Conservation (phyloP, 2,888 invertebrate species). For the Diarsia mendica region DNA sequence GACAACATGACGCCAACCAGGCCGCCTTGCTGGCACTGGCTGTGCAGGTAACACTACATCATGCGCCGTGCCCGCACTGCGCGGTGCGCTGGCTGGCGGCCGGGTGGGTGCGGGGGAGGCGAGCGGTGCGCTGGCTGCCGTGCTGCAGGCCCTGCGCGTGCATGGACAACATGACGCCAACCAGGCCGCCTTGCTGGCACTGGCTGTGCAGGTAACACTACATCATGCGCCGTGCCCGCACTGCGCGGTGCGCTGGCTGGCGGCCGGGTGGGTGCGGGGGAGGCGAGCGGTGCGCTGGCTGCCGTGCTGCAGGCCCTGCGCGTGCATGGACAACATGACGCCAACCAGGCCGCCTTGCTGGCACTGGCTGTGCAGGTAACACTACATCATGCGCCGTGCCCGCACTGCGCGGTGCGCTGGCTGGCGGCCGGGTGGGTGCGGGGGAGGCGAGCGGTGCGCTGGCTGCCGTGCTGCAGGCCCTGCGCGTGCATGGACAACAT, state of each 20-base stretch:
- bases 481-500: conserved; percentile 97
- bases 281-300: conserved; percentile 91
- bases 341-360: conserved; percentile 95
- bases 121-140: conserved; percentile 92
- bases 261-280: conserved; percentile 87
- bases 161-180: conserved; percentile 98
- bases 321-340: conserved; percentile 97
- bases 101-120: conserved; percentile 76
- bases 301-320: conserved; percentile 95
- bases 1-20: conserved; percentile 97
- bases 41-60: conserved; percentile 93
- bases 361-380: conserved; percentile 94
- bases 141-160: conserved; percentile 94
- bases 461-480: conserved; percentile 94
- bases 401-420: conserved; percentile 92
- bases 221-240: conserved; percentile 85
- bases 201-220: conserved; percentile 94
- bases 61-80: conserved; percentile 88
- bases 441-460: conserved; percentile 89
- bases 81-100: conserved; percentile 94
- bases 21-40: conserved; percentile 94
- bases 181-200: conserved; percentile 94
- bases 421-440: conserved; percentile 90
- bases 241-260: conserved; percentile 93
- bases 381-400: no score